Evolutionary conservation across 2,797 vertebrate genomes (phyloP).

Genomic region (Micromesistius poutassou): DNA sequence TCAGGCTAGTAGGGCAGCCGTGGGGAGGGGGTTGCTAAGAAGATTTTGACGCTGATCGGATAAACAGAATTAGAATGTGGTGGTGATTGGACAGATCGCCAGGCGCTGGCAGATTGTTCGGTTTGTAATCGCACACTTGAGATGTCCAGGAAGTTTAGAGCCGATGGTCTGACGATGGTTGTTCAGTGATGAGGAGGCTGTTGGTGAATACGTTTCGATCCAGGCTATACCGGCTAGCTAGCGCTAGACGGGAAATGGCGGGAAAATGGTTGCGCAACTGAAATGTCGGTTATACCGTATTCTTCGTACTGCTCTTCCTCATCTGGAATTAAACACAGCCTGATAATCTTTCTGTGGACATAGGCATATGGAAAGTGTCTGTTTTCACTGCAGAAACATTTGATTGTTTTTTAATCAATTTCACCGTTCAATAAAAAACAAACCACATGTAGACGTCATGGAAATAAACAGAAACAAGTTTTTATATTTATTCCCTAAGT

Average conservation of each 20-base stretch:
- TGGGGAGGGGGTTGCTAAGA: conserved; percentile 59
- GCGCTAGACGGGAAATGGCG: not conserved
- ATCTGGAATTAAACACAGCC: conserved; percentile 46
- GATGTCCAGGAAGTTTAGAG: not conserved
- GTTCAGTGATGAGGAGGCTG: not conserved
- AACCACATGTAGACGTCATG: not conserved
- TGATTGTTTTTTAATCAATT: not conserved
- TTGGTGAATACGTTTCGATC: not conserved
- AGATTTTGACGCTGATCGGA: conserved; percentile 82
- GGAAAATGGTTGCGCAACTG: not conserved
- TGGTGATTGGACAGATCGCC: conserved; percentile 69
- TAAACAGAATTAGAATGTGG: conserved; percentile 83
- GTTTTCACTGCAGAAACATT: not conserved
- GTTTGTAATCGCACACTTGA: conserved; percentile 38
- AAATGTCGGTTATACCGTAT: not conserved
- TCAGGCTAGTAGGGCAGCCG: conserved; percentile 51
- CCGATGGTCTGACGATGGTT: not conserved
- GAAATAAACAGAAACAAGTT: too few relatives aligned
- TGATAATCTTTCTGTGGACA: conserved; percentile 34
- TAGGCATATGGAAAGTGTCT: not conserved
- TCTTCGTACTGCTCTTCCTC: not conserved
- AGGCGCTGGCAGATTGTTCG: conserved; percentile 49
- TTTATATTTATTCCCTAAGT: not conserved
- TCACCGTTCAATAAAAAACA: not conserved
- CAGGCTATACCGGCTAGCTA: not conserved